Percentiles rank a stretch among this genome's conserved stretches.
phyloP scores from a whole-genome alignment of 2,797 vertebrate genomes.

The Chiloscyllium punctatum region DNA sequence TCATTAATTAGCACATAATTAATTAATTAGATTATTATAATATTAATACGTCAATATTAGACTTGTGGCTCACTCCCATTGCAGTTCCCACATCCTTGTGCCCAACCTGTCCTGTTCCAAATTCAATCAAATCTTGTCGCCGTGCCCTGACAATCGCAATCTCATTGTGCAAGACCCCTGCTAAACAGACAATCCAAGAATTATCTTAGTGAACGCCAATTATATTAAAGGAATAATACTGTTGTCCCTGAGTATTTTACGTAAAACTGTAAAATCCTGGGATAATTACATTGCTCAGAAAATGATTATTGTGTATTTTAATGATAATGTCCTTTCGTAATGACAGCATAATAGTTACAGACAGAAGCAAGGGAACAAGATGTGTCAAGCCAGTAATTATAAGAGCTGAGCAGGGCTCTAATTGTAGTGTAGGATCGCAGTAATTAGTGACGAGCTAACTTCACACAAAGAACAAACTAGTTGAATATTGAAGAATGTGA shows the following conservation, averaged over 20 bases:
- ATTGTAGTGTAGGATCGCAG: constrained; percentile 82
- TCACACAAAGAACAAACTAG: constrained; percentile 69
- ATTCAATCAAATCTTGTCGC: not conserved
- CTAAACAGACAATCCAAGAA: not conserved
- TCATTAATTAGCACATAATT: not conserved
- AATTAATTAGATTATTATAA: not conserved
- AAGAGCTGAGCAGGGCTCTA: constrained; percentile 74
- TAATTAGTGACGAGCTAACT: constrained; percentile 86
- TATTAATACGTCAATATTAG: not conserved
- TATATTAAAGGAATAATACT: constrained; percentile 25
- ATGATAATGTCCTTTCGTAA: constrained; percentile 84
- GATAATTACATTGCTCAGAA: constrained; percentile 92
- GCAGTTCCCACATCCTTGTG: not conserved
- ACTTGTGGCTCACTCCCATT: not conserved
- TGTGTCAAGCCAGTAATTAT: constrained; percentile 69
- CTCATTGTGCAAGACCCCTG: not conserved
- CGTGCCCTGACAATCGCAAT: not conserved
- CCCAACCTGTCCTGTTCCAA: not conserved
- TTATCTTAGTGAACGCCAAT: not conserved
- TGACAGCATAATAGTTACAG: constrained; percentile 77
- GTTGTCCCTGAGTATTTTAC: constrained; percentile 35
- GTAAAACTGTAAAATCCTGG: constrained; percentile 58
- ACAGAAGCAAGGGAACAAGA: constrained; percentile 55
- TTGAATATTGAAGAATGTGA: constrained; percentile 77
- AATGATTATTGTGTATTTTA: constrained; percentile 85